Evolutionary conservation across 2,797 vertebrate genomes (phyloP), one percentile per base, ranked within the genome.

Genomic region (Varecia variegata): DNA sequence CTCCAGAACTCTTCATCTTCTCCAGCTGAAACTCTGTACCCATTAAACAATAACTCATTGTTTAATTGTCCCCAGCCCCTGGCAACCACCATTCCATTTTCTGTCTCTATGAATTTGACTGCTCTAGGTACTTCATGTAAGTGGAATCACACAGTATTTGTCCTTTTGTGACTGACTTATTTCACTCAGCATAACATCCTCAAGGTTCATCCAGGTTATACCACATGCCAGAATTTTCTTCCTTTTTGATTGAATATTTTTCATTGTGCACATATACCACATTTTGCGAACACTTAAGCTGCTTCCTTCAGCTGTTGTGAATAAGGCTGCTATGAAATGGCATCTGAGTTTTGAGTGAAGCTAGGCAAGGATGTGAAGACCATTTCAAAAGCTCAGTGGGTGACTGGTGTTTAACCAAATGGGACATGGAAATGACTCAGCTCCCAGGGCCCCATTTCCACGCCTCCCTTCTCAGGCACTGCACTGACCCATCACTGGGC

Each of bases 251-350:
- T 50, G 50, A 21, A 14, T 50, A 8, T 10, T 58, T 10, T 58
- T 35, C n/a, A 17, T 14, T 47, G 15, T 30, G 7, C 1, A 1
- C 52, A 1, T 27, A 5, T 0, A 11, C 13, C 12, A 10, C 17
- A 9, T 58, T 43, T 52, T 17, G 7, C 71, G 62, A 38, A 74
- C 56, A 58, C 10, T 50, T 50, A n/a, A 3, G 27, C n/a, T 83
- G 25, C 50, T 89, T 80, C 88, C 43, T 35, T 21, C 32, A 15
- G 6, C n/a, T 35, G 2, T 3, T 45, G 15, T 85, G 71, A 93
- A n/a, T 50, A 62, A 58, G 18, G 17, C 30, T 85, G 60, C 7
- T 79, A 2, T 15, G 50, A 67, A 54, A 4, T 14, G n/a, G 52
- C 40, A n/a, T 6, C 38, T 76, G n/a, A 38, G 5, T 71, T 38